Conservation (phyloP, 1,140 invertebrate species). For the Ips typographus region DNA sequence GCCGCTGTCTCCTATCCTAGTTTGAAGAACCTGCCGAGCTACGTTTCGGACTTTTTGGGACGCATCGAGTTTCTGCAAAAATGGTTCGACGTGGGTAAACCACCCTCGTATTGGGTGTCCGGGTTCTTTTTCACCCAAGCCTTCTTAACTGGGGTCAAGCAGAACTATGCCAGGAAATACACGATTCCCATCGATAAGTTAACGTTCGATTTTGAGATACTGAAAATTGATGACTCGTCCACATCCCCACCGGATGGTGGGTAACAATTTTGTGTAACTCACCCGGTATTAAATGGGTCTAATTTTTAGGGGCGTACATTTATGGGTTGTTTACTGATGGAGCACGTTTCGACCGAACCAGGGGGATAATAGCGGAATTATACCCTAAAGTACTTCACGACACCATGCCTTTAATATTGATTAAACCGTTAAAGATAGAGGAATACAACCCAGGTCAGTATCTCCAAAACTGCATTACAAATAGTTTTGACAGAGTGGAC, state of each 20-base stretch:
- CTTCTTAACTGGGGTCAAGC: conserved; percentile 88
- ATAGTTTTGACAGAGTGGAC: neutral
- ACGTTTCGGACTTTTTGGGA: conserved; percentile 81
- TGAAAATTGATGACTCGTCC: conserved; percentile 52
- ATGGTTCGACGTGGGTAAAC: conserved; percentile 79
- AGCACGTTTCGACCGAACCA: conserved; percentile 74
- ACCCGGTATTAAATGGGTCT: neutral
- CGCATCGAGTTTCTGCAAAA: conserved; percentile 73
- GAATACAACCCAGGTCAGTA: conserved; percentile 41
- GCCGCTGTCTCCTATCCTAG: conserved; percentile 84
- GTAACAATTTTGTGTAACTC: neutral
- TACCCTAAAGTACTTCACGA: conserved; percentile 81
- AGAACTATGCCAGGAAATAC: conserved; percentile 88
- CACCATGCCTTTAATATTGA: conserved; percentile 73
- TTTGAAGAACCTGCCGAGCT: conserved; percentile 83
- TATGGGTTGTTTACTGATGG: conserved; percentile 84
- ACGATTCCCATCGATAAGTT: conserved; percentile 87
- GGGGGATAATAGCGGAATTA: conserved; percentile 70
- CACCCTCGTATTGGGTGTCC: conserved; percentile 85
- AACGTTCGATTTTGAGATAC: conserved; percentile 42
- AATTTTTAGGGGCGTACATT: conserved; percentile 65
- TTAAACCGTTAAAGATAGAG: conserved; percentile 51
- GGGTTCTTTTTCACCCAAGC: conserved; percentile 95
- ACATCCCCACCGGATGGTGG: conserved; percentile 62
- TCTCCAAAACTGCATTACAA: neutral